These are phyloP conservation scores for Burhinus bistriatus DNA, from an alignment of 2,113 vertebrate species.

Conservation along the genomic window DNA sequence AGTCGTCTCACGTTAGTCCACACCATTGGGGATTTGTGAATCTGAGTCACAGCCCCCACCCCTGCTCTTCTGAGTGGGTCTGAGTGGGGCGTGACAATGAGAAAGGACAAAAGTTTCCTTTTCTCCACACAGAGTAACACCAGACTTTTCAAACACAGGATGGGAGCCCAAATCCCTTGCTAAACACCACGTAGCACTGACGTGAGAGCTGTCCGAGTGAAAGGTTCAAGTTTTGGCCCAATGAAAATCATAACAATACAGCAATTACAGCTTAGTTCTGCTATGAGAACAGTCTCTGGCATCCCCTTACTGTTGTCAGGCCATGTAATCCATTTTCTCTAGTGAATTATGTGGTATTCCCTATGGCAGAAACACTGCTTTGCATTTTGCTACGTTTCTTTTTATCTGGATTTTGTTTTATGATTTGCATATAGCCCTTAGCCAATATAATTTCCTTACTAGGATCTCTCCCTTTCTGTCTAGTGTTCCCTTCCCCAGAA, in stretches of 20 bases:
- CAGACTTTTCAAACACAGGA: background rate
- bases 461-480: background rate
- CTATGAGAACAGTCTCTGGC: constrained; percentile 8
- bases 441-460: constrained; percentile 23
- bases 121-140: background rate
- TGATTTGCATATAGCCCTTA: constrained; percentile 40
- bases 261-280: constrained; percentile 41
- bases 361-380: constrained; percentile 43
- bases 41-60: no score
- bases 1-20: no score
- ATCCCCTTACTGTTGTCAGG: constrained; percentile 34
- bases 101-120: background rate
- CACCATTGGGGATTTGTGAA: no score
- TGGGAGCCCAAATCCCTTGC: background rate
- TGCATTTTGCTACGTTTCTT: constrained; percentile 51
- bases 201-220: background rate
- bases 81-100: background rate
- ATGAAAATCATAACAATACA: background rate
- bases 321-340: constrained; percentile 64
- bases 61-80: no score
- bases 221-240: background rate
- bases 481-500: background rate
- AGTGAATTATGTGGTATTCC: constrained; percentile 56
- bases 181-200: background rate
- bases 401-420: constrained; percentile 57